Evolutionary conservation across 2,888 invertebrate genomes (phyloP).

Genomic region (Athrips mouffetella): DNA sequence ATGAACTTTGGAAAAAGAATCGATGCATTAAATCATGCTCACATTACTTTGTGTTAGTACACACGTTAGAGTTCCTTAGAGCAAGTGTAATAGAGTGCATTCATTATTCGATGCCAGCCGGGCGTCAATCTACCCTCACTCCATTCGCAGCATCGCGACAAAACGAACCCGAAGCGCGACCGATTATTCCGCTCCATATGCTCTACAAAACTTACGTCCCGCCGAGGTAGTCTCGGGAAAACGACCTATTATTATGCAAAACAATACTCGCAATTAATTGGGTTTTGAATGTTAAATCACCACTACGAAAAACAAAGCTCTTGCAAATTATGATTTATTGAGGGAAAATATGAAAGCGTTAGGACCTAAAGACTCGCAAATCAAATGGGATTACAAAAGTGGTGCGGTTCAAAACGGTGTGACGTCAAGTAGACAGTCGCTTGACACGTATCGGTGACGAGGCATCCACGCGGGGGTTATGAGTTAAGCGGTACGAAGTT

Average conservation of each 20-base stretch:
- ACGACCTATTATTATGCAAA: conserved; percentile 58
- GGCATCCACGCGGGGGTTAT: conserved; percentile 39
- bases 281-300: conserved; percentile 51
- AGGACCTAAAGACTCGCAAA: conserved; percentile 28
- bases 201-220: conserved; percentile 45
- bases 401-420: conserved; percentile 24
- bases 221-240: conserved; percentile 34
- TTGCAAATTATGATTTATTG: conserved; percentile 44
- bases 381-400: conserved; percentile 26
- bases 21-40: too few relatives aligned
- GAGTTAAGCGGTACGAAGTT: conserved; percentile 59
- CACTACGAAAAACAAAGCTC: conserved; percentile 41
- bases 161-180: conserved; percentile 46
- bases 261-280: conserved; percentile 58
- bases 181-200: conserved; percentile 51
- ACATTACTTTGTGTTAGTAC: too few relatives aligned
- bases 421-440: conserved; percentile 37
- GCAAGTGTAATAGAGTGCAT: conserved; percentile 33
- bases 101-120: conserved; percentile 36
- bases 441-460: conserved; percentile 28
- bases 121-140: conserved; percentile 31
- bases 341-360: conserved; percentile 36
- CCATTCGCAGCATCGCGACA: conserved; percentile 27
- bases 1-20: too few relatives aligned
- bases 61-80: conserved; percentile 27